Conservation (phyloP, 2,113 vertebrate species). For the Euleptes europaea region DNA sequence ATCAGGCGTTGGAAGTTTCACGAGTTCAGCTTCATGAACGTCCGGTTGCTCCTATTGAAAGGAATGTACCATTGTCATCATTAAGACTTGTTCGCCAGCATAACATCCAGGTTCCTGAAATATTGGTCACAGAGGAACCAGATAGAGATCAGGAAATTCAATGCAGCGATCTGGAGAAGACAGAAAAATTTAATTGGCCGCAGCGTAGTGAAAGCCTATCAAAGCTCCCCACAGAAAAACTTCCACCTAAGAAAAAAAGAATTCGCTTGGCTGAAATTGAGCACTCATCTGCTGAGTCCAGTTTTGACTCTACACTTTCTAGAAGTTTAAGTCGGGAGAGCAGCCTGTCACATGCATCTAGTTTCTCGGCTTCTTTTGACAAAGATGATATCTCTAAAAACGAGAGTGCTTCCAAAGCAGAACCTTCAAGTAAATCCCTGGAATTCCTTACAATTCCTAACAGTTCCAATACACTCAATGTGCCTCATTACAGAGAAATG, state of each 20-base stretch:
- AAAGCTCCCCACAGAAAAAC: constrained; percentile 94
- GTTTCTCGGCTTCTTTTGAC: constrained; percentile 93
- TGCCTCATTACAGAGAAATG: constrained; percentile 85
- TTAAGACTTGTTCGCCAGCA: constrained; percentile 92
- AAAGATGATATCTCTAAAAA: constrained; percentile 86
- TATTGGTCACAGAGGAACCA: constrained; percentile 96
- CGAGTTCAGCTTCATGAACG: constrained; percentile 71
- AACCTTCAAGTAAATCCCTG: constrained; percentile 75
- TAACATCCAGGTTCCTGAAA: constrained; percentile 98
- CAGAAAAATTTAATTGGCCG: constrained; percentile 94
- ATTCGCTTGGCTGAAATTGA: constrained; percentile 95
- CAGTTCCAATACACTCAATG: constrained; percentile 81
- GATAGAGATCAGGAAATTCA: constrained; percentile 88
- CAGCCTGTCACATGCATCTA: constrained; percentile 91
- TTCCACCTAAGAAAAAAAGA: constrained; percentile 97
- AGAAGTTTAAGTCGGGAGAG: constrained; percentile 94
- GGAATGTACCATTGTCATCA: constrained; percentile 72
- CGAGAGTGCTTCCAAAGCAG: constrained; percentile 81
- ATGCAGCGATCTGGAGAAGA: constrained; percentile 81
- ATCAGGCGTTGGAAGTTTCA: constrained; percentile 57
- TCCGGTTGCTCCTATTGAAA: constrained; percentile 66
- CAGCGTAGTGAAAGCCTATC: constrained; percentile 95
- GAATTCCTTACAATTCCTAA: constrained; percentile 84
- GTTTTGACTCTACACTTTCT: constrained; percentile 91
- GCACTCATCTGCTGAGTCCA: constrained; percentile 93